Percentiles rank a stretch among this genome's conserved stretches.
Evolutionary conservation across 2,888 invertebrate genomes (phyloP).

Genomic region (Trachelus iudaicus): DNA sequence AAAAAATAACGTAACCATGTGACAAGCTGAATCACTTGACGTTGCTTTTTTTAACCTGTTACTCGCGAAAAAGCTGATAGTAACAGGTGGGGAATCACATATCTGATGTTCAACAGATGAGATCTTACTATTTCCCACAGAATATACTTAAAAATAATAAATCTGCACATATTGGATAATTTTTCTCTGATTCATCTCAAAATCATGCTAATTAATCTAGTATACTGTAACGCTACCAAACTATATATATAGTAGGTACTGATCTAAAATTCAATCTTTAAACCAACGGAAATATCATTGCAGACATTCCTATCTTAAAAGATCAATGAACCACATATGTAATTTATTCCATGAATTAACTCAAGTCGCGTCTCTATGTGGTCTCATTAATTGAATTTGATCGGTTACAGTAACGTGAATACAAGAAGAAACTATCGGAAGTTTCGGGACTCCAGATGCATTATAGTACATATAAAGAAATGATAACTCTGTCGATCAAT

Average conservation of each 20-base stretch:
- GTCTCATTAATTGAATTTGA: background rate
- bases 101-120: background rate
- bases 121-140: background rate
- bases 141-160: background rate
- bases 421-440: background rate
- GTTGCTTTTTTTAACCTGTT: background rate
- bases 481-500: background rate
- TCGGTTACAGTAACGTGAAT: background rate
- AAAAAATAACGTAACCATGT: background rate
- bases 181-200: background rate
- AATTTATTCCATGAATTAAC: background rate
- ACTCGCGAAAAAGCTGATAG: background rate
- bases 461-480: background rate
- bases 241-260: background rate
- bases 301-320: background rate
- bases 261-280: background rate
- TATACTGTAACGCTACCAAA: background rate
- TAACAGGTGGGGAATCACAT: background rate
- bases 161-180: background rate
- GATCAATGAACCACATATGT: background rate
- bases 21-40: background rate
- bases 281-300: background rate
- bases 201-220: background rate
- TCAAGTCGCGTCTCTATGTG: background rate
- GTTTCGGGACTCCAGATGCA: background rate